phyloP scores from a whole-genome alignment of 2,888 invertebrate genomes.

The Leptogaster cylindrica region DNA sequence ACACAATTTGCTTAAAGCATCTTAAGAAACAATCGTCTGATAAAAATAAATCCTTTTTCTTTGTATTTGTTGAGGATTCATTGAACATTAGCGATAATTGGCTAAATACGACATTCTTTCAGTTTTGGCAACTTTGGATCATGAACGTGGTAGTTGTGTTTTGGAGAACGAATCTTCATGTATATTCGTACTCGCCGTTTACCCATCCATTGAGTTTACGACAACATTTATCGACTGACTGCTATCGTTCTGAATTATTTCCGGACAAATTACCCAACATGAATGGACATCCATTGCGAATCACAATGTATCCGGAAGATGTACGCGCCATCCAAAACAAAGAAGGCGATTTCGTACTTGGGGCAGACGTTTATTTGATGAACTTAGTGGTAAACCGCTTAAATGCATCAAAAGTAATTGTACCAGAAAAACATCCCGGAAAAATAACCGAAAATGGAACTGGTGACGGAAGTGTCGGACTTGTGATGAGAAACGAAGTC shows the following conservation, averaged over 20 bases:
- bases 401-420: conserved; percentile 62
- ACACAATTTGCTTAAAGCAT: conserved; percentile 53
- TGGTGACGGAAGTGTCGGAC: conserved; percentile 53
- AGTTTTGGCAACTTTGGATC: conserved; percentile 65
- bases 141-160: conserved; percentile 62
- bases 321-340: conserved; percentile 58
- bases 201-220: conserved; percentile 61
- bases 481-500: conserved; percentile 52
- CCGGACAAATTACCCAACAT: conserved; percentile 55
- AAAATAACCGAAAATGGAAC: conserved; percentile 49
- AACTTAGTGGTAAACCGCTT: conserved; percentile 61
- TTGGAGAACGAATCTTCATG: conserved; percentile 57
- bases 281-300: conserved; percentile 54
- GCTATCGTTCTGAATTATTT: conserved; percentile 53
- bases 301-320: conserved; percentile 59
- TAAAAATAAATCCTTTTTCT: conserved; percentile 56
- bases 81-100: conserved; percentile 48
- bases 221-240: conserved; percentile 47
- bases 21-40: conserved; percentile 56
- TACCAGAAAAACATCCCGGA: conserved; percentile 43
- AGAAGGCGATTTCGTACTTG: conserved; percentile 52
- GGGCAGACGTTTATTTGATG: conserved; percentile 62
- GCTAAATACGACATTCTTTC: conserved; percentile 63
- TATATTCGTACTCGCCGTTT: conserved; percentile 66
- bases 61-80: conserved; percentile 54